A percentile compares a stretch with the other conserved stretches of the same genome.
Evolutionary conservation across 1,140 invertebrate genomes (phyloP).

Genomic region (Polypedilum vanderplanki): DNA sequence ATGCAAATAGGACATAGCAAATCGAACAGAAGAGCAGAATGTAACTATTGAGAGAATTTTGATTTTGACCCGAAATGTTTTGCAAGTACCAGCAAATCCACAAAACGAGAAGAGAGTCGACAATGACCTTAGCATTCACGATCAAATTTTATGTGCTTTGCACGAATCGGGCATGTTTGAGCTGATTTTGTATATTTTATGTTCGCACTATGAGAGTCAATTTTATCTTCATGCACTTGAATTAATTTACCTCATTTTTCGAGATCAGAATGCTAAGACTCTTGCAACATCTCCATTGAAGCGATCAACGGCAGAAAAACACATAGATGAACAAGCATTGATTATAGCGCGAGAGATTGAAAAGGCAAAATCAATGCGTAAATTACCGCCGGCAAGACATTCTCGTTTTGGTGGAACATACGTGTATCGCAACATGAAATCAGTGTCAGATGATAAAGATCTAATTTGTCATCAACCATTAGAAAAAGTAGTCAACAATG

Average conservation of each 20-base stretch:
- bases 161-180: conserved; percentile 83
- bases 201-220: conserved; percentile 73
- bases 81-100: conserved; percentile 78
- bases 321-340: conserved; percentile 73
- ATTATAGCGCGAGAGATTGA: conserved; percentile 59
- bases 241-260: conserved; percentile 69
- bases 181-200: conserved; percentile 78
- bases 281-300: conserved; percentile 70
- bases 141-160: conserved; percentile 79
- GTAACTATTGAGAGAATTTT: conserved; percentile 87
- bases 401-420: conserved; percentile 91
- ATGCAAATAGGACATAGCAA: conserved; percentile 60
- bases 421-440: conserved; percentile 87
- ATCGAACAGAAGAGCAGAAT: conserved; percentile 82
- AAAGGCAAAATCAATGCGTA: conserved; percentile 41
- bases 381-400: conserved; percentile 52
- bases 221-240: conserved; percentile 89
- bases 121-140: conserved; percentile 87
- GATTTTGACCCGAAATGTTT: conserved; percentile 83
- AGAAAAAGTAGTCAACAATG: conserved; percentile 62
- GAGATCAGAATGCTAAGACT: conserved; percentile 76
- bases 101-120: conserved; percentile 74
- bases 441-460: conserved; percentile 76
- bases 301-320: conserved; percentile 68
- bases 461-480: conserved; percentile 83